These are phyloP conservation scores for Rhabdophis nuchalis DNA, from an alignment of 2,797 vertebrate genomes.

Conservation along the genomic window DNA sequence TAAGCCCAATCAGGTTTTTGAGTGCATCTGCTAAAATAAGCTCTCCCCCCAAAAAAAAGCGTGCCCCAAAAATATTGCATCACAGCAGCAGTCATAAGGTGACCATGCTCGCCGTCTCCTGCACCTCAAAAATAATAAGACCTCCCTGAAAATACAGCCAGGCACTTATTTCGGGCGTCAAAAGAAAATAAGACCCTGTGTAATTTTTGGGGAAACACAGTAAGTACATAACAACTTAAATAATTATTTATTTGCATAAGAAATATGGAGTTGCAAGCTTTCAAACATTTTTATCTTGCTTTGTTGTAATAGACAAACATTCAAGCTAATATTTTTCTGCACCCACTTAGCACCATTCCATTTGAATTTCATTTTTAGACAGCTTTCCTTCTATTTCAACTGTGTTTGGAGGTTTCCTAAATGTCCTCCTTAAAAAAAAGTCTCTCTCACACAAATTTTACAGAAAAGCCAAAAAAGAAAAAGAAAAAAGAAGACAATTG, in stretches of 20 bases:
- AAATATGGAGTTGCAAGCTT: conserved; percentile 30
- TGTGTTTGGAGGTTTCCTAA: conserved; percentile 28
- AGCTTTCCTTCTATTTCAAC: conserved; percentile 5
- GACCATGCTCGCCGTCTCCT: no score
- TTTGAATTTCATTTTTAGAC: background rate
- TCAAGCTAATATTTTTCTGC: background rate
- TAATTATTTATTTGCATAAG: conserved; percentile 24
- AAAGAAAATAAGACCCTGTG: no score
- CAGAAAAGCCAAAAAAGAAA: background rate
- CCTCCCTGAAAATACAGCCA: no score
- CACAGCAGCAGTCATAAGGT: no score
- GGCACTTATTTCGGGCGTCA: no score
- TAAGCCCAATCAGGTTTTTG: no score
- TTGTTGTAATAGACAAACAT: conserved; percentile 12
- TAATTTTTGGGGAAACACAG: no score
- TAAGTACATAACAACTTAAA: background rate
- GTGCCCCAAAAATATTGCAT: no score
- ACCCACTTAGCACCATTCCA: background rate
- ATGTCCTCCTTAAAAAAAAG: background rate
- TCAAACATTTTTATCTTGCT: conserved; percentile 36
- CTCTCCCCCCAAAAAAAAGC: no score
- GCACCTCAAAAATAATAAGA: no score
- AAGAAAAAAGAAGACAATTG: background rate
- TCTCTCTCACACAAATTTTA: background rate
- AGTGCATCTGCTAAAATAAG: no score